phyloP scores from a whole-genome alignment of 2,797 vertebrate genomes.

The Amazona ochrocephala region DNA sequence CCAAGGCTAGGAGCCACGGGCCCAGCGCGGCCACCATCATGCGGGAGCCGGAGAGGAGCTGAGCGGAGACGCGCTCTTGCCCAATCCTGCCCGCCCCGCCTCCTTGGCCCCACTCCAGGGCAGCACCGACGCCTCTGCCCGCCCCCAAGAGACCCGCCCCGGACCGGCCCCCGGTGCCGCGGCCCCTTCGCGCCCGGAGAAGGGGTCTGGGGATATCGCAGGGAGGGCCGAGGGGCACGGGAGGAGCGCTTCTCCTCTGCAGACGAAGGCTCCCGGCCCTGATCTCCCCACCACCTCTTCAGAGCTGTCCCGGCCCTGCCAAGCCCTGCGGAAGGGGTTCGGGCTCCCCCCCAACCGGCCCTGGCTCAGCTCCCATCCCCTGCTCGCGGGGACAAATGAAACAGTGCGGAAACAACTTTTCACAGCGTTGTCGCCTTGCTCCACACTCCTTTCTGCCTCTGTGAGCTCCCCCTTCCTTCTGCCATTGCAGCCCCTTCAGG shows the following conservation, averaged over 20 bases:
- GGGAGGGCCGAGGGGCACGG: not conserved
- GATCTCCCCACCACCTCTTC: not conserved
- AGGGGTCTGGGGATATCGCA: not conserved
- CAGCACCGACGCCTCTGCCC: not conserved
- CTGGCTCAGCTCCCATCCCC: too few relatives aligned
- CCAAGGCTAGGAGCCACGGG: not conserved
- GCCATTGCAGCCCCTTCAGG: not conserved
- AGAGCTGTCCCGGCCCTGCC: not conserved
- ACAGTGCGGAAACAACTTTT: too few relatives aligned
- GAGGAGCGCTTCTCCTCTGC: not conserved
- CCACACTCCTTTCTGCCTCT: rapidly evolving
- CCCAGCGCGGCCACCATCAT: not conserved
- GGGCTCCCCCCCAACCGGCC: not conserved
- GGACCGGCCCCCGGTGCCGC: not conserved
- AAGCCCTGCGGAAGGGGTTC: not conserved
- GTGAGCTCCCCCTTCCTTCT: not conserved
- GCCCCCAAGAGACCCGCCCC: not conserved
- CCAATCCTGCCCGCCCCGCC: not conserved
- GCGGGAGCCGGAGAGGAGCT: not conserved
- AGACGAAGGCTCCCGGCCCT: not conserved
- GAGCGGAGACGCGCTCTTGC: not conserved
- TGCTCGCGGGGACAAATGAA: not conserved
- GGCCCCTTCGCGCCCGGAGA: not conserved
- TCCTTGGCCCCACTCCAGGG: not conserved
- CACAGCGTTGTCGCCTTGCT: too few relatives aligned